Evolutionary conservation across 2,888 invertebrate species (phyloP).

Genomic region (Pantelozetes paolii): DNA sequence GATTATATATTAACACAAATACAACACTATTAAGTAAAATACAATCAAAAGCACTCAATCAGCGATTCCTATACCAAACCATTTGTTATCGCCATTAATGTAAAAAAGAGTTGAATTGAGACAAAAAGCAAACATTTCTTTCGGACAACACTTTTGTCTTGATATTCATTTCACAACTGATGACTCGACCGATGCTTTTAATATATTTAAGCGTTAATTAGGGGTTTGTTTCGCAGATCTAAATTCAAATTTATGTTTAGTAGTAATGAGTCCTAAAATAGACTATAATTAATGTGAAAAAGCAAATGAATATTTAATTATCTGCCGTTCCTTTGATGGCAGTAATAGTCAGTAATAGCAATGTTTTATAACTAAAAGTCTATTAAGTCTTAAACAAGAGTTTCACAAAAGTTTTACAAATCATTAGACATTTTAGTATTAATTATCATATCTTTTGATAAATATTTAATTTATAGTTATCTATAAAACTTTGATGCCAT

Average conservation of each 20-base stretch:
- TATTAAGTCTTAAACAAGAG: too few relatives aligned
- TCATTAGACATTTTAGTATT: too few relatives aligned
- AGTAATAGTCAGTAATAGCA: too few relatives aligned
- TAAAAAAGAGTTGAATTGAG: neutral
- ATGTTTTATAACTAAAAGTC: too few relatives aligned
- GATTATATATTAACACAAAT: neutral
- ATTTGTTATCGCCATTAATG: neutral
- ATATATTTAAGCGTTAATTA: neutral
- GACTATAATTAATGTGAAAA: neutral
- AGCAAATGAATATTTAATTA: neutral
- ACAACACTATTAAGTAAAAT: neutral
- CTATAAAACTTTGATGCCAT: too few relatives aligned
- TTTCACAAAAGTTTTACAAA: too few relatives aligned
- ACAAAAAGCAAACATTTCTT: neutral
- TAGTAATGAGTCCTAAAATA: neutral
- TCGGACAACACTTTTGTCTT: neutral
- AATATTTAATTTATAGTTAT: too few relatives aligned
- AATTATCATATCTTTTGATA: too few relatives aligned
- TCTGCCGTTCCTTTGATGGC: too few relatives aligned
- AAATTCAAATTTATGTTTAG: neutral
- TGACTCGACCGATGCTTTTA: neutral
- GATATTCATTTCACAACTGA: neutral
- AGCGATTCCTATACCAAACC: neutral
- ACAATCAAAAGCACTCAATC: neutral
- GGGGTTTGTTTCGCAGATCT: neutral